Base-by-base conservation (phyloP, 2,113 vertebrate species). In the Danionella cerebrum region DNA sequence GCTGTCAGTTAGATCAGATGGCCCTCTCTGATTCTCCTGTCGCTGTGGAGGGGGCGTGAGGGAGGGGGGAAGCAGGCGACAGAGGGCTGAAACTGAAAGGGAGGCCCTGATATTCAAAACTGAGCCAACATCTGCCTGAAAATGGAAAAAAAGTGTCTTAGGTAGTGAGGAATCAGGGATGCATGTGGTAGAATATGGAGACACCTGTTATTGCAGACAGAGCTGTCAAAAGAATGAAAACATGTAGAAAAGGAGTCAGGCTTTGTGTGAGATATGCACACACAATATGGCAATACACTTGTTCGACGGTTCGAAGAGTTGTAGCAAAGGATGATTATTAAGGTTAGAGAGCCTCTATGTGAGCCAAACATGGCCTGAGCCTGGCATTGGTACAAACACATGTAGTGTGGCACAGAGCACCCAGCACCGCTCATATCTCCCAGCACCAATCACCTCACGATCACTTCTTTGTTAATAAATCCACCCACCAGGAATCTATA, bases 181-280 rank as follows among this genome's bases (percentile, higher is more conserved):
- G 55, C 66, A 65, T 68, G 55, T 38, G 60, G 63, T 68, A 25
- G 36, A 67, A 76, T 72, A 63, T 58, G 75, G 42, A 71, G 70
- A 77, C 70, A 76, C 73, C 73, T 76, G 72, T 73, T 77, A 73
- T 73, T 36, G 59, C 63, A 77, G 69, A 73, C 67, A 67, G 55
- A 66, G 69, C 73, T 73, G 67, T 75, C 67, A 69, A 66, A 65
- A 64, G 22, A 19, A 11, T 27, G 52, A 44, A 65, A 38, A 25
- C 39, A 19, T 24, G 16, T 27, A 52, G 52, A 54, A 65, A 55
- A 18, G 44, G 35, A 69, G 50, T 68, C 16, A 42, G 48, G 59
- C 41, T 25, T 50, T 19, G 18, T 45, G n/a, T 22, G 52, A 55
- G 36, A 68, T 18, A 42, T 50, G 31, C 53, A 51, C 42, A 69